A percentile compares a stretch with the other conserved stretches of the same genome.
phyloP scores from a whole-genome alignment of 1,140 invertebrate species.

The Musca vetustissima region DNA sequence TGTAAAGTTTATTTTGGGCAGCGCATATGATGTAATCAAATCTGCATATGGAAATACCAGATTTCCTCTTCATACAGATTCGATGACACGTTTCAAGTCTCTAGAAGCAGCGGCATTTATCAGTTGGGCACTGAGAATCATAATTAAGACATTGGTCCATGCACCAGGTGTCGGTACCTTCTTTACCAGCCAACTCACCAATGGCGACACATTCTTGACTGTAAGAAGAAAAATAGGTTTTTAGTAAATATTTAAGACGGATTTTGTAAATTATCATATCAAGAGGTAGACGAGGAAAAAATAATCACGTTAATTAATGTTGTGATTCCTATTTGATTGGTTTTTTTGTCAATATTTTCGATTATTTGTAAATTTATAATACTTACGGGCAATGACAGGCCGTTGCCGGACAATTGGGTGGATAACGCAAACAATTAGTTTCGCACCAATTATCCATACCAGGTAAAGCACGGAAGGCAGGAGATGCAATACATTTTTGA shows the following conservation, averaged over 20 bases:
- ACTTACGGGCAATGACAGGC: constrained; percentile 83
- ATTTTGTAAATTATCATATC: no score
- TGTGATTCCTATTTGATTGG: no score
- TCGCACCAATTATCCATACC: constrained; percentile 82
- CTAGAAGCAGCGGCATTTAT: constrained; percentile 73
- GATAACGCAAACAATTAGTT: constrained; percentile 79
- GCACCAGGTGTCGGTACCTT: constrained; percentile 79
- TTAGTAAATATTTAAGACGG: background rate
- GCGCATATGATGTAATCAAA: background rate
- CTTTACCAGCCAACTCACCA: constrained; percentile 69
- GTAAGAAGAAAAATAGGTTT: constrained; percentile 43
- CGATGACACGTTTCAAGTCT: background rate
- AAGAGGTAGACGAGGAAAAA: no score
- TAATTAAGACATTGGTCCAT: constrained; percentile 80
- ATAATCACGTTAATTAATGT: no score
- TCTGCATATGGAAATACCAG: background rate
- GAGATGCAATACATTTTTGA: constrained; percentile 73
- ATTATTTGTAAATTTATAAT: no score
- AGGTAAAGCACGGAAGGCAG: constrained; percentile 64
- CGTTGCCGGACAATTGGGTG: constrained; percentile 75
- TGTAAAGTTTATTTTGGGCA: background rate
- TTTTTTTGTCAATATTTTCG: no score
- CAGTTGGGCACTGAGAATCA: constrained; percentile 67
- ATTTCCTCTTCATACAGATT: background rate
- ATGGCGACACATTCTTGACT: constrained; percentile 77